Evolutionary conservation across 1,140 invertebrate genomes (phyloP), one percentile per base, ranked within the genome.

Genomic region (Riptortus pedestris): DNA sequence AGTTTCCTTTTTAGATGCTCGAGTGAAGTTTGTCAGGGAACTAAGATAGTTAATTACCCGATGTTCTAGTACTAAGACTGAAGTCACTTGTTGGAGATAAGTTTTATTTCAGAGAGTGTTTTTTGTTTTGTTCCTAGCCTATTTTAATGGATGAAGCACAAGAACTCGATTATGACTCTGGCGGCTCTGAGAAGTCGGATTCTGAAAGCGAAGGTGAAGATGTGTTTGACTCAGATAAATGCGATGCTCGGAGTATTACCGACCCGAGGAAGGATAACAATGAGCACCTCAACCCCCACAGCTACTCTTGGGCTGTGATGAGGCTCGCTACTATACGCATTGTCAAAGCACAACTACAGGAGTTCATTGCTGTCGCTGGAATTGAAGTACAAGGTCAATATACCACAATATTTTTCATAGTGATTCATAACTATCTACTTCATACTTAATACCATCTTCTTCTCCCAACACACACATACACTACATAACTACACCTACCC

Each of bases 251-350:
- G 20, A 55, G 51, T 27, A 73, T 65, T 51, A 57, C 47, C 73
- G 79, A 82, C 66, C 1, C 59, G 9, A 68, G 69, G 65, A 75
- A 73, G 64, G 74, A 74, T 45, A 93, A 93, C 73, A 85, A 79
- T 22, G 92, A 96, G 74, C 93, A 97, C 74, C 84, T 85, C 29
- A 91, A 96, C 79, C 89, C 93, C 3, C 86, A 88, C 69, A 93
- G 91, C 16, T 97, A 94, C 73, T 70, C 70, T 62, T 99, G 96
- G 96, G 84, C 85, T 70, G 83, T 99, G 47, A 86, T 99, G 74
- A 83, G 94, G 68, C 82, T 93, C 70, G 89, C 93, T 33, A 83
- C 92, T 64, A 81, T 97, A 33, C 85, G 87, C 71, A 82, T 95
- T 57, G 84, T 91, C 29, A 85, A 91, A 68, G 76, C 81, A 51